phyloP scores from a whole-genome alignment of 2,797 vertebrate species.

The Catharus ustulatus region DNA sequence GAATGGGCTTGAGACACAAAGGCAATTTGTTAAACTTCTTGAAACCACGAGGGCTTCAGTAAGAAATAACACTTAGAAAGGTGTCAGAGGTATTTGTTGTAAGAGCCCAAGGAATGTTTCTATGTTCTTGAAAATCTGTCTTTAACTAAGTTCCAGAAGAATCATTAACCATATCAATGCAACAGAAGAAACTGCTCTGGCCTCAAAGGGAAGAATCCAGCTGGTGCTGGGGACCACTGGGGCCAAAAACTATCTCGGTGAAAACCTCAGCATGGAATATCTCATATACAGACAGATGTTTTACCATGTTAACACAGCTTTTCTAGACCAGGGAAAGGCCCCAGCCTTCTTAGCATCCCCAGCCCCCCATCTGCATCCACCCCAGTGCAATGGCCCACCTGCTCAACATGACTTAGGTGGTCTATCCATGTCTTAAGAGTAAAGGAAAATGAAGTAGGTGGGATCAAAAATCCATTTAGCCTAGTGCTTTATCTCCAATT shows the following conservation, averaged over 20 bases:
- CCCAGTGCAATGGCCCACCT: not conserved
- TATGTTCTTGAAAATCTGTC: not conserved
- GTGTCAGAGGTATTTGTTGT: not conserved
- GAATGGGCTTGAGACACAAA: not conserved
- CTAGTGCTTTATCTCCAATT: not conserved
- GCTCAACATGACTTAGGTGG: not conserved
- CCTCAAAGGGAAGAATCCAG: not conserved
- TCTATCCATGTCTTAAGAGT: not conserved
- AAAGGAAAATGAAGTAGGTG: not conserved
- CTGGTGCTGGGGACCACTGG: not conserved
- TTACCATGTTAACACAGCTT: not conserved
- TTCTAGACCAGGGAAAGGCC: not conserved
- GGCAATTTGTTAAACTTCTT: not conserved
- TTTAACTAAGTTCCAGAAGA: not conserved
- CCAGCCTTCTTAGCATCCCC: not conserved
- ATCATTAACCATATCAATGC: not conserved
- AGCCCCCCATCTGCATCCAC: accelerated
- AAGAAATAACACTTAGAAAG: not conserved
- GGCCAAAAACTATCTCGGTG: not conserved
- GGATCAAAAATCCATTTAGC: not conserved
- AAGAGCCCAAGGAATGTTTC: not conserved
- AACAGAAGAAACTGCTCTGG: not conserved
- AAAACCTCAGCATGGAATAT: not conserved
- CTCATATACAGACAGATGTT: accelerated
- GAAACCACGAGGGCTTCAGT: not conserved